Percentiles rank a stretch among this genome's conserved stretches.
These are phyloP conservation scores for Palaemon carinicauda DNA, from an alignment of 1,140 invertebrate species.

Conservation along the genomic window DNA sequence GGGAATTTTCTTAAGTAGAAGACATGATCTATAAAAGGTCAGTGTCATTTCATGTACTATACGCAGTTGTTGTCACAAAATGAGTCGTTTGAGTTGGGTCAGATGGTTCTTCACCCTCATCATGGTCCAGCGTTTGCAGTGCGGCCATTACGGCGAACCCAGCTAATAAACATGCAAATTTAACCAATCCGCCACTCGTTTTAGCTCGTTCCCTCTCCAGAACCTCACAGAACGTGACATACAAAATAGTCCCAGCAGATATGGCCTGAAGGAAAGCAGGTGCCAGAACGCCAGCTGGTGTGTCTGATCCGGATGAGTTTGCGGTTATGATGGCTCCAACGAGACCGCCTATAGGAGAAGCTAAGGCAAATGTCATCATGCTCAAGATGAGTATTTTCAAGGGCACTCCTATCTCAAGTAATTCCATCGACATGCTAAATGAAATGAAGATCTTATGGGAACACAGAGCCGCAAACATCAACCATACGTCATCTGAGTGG, in stretches of 20 bases:
- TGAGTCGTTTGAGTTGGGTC: no score
- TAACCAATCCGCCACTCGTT: slow-evolving; percentile 73
- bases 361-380: slow-evolving; percentile 47
- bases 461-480: slow-evolving; percentile 64
- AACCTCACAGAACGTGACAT: slow-evolving; percentile 59
- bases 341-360: slow-evolving; percentile 59
- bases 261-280: slow-evolving; percentile 40
- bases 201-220: slow-evolving; percentile 61
- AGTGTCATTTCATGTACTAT: no score
- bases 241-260: slow-evolving; percentile 57
- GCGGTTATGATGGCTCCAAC: slow-evolving; percentile 50
- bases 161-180: slow-evolving; percentile 69
- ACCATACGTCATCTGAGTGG: slow-evolving; percentile 61
- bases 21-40: no score
- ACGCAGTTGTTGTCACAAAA: no score
- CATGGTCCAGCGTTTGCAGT: slow-evolving; percentile 47
- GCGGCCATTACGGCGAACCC: slow-evolving; percentile 74
- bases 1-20: no score
- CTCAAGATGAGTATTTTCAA: slow-evolving; percentile 21
- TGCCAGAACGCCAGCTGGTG: not conserved
- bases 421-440: slow-evolving; percentile 68
- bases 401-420: slow-evolving; percentile 63
- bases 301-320: not conserved
- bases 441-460: slow-evolving; percentile 72
- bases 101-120: no score